Evolutionary conservation across 2,113 vertebrate genomes (phyloP).

Genomic region (Clarias gariepinus): DNA sequence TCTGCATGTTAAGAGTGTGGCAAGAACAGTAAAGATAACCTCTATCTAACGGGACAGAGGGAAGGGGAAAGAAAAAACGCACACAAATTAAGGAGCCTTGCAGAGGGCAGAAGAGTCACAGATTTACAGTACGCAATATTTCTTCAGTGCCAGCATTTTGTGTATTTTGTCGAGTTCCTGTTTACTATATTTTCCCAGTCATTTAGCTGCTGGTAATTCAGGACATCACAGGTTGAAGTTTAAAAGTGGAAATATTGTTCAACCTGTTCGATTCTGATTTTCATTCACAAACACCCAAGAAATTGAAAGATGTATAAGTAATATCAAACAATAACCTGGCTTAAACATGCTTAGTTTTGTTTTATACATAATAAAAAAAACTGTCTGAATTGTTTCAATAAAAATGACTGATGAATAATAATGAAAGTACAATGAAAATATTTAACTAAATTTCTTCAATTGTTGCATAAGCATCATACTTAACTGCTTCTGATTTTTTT

Average conservation of each 20-base stretch:
- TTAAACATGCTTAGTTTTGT: background rate
- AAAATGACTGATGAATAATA: background rate
- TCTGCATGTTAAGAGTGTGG: constrained; percentile 33
- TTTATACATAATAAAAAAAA: background rate
- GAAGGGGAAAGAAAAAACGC: no score
- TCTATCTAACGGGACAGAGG: constrained; percentile 7
- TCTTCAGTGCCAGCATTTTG: background rate
- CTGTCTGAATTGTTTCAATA: background rate
- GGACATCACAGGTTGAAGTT: background rate
- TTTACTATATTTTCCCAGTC: background rate
- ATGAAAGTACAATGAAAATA: background rate
- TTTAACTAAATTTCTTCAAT: background rate
- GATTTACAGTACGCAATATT: background rate
- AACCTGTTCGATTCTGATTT: no score
- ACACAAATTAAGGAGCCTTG: background rate
- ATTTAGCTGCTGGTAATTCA: background rate
- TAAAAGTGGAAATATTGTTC: no score
- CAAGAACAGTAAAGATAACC: constrained; percentile 31
- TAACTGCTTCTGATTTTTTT: no score
- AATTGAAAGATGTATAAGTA: background rate
- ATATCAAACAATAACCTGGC: background rate
- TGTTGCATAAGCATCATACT: no score
- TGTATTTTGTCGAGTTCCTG: background rate
- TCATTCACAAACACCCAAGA: background rate
- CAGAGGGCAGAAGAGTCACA: background rate